phyloP scores from a whole-genome alignment of 2,113 vertebrate genomes.

The Xiphorhynchus elegans region DNA sequence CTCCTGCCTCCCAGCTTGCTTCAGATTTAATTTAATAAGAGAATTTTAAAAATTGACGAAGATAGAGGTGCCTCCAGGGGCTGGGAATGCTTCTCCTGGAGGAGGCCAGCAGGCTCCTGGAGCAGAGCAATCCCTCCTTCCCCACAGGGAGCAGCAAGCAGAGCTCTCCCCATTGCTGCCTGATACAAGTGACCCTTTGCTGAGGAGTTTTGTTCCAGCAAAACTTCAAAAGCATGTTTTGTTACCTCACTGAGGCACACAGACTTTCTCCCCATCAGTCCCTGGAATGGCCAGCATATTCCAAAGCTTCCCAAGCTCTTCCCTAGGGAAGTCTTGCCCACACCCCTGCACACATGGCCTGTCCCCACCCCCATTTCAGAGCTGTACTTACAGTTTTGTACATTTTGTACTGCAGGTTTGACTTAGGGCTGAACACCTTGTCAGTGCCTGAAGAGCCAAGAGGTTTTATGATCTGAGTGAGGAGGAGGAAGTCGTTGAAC shows the following conservation, averaged over 20 bases:
- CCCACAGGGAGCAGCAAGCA: not conserved
- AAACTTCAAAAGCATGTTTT: not conserved
- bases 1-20: not conserved
- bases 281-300: not conserved
- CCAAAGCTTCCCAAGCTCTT: not conserved
- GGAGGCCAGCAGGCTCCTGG: not conserved
- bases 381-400: conserved; percentile 91
- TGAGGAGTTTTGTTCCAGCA: not conserved
- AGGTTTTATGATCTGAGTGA: conserved; percentile 95
- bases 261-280: not conserved
- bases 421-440: conserved; percentile 97
- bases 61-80: not conserved
- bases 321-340: not conserved
- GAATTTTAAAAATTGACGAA: not conserved
- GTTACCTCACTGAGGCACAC: not conserved
- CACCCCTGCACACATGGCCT: not conserved
- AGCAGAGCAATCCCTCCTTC: not conserved
- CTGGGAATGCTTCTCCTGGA: not conserved
- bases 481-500: conserved; percentile 98
- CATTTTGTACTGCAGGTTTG: conserved; percentile 98
- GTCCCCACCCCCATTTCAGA: not conserved
- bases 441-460: conserved; percentile 90
- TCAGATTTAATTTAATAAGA: not conserved
- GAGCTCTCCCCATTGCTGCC: not conserved
- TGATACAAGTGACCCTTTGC: accelerated